phyloP scores from a whole-genome alignment of 1,140 invertebrate genomes.

The Mya arenaria region DNA sequence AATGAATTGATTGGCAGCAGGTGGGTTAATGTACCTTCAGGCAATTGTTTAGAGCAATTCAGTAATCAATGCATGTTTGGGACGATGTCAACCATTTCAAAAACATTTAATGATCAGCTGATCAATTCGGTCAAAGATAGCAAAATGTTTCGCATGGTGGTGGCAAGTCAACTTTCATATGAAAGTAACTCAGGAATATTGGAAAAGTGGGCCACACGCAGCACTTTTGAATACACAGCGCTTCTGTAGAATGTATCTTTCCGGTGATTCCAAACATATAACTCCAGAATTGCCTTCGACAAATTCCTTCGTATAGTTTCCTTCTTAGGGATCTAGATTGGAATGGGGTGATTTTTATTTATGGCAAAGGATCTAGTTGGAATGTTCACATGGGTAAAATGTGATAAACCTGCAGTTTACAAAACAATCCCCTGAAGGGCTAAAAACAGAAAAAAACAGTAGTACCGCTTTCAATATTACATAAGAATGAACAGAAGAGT shows the following conservation, averaged over 20 bases:
- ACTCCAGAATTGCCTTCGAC: conserved; percentile 24
- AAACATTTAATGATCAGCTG: conserved; percentile 31
- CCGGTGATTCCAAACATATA: neutral
- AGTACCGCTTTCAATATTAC: conserved; percentile 26
- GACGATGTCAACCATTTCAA: conserved; percentile 24
- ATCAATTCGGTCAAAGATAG: conserved; percentile 24
- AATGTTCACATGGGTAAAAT: conserved; percentile 26
- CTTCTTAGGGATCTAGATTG: conserved; percentile 16
- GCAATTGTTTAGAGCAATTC: too few species aligned
- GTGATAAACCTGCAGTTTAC: neutral
- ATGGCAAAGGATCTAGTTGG: neutral
- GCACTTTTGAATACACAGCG: conserved; percentile 48
- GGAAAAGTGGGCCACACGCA: conserved; percentile 27
- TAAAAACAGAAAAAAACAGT: conserved; percentile 4
- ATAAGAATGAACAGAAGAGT: conserved; percentile 56
- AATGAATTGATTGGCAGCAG: too few species aligned
- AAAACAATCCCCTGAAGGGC: neutral
- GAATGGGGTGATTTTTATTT: conserved; percentile 2
- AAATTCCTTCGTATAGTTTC: neutral
- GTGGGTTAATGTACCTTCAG: too few species aligned
- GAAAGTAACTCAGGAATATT: conserved; percentile 16
- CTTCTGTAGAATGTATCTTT: conserved; percentile 37
- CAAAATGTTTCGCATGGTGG: conserved; percentile 23
- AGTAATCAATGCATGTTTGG: conserved; percentile 30
- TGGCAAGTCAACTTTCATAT: conserved; percentile 45